A percentile compares a stretch with the other conserved stretches of the same genome.
Evolutionary conservation across 2,888 invertebrate genomes (phyloP).

Genomic region (Heliconius aoede): DNA sequence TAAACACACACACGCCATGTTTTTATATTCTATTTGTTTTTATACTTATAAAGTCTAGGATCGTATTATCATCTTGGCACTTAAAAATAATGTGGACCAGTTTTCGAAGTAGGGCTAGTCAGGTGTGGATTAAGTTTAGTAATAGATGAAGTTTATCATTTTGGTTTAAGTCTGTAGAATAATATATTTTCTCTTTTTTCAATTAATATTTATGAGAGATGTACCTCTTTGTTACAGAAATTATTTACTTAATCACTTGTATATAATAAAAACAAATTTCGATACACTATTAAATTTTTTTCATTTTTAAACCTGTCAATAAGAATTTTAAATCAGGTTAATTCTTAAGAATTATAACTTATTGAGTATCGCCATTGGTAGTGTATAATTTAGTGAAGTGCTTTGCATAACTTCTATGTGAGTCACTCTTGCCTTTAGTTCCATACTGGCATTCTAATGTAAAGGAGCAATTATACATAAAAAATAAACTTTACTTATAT

Average conservation of each 20-base stretch:
- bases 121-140: constrained; percentile 7
- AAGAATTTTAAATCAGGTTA: neutral
- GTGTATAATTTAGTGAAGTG: constrained; percentile 40
- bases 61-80: constrained; percentile 19
- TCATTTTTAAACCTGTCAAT: neutral
- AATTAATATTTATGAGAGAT: neutral
- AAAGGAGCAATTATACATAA: constrained; percentile 36
- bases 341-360: constrained; percentile 1
- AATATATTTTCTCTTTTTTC: neutral
- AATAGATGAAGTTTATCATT: neutral
- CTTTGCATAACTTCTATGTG: constrained; percentile 71
- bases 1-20: neutral
- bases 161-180: neutral
- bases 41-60: neutral
- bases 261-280: neutral
- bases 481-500: constrained; percentile 38
- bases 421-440: constrained; percentile 70
- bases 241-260: neutral
- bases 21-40: neutral
- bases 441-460: constrained; percentile 69
- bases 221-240: neutral
- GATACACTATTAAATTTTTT: neutral
- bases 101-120: neutral
- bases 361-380: constrained; percentile 26
- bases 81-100: constrained; percentile 12